Conservation (phyloP, 2,113 vertebrate genomes). For the Nycticryphes semicollaris region DNA sequence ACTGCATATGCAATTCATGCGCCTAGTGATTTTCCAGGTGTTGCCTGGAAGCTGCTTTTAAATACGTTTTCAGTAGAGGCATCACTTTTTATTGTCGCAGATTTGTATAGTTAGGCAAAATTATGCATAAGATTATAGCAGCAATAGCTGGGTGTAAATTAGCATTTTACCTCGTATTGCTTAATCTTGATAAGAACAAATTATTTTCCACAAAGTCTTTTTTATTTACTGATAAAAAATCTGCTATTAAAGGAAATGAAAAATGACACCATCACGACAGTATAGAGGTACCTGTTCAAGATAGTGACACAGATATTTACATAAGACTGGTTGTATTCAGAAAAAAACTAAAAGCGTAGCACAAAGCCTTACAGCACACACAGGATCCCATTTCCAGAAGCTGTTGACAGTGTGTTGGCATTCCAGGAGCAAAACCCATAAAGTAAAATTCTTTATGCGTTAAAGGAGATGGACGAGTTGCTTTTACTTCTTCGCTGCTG, state of each 20-base stretch:
- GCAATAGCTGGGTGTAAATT: not conserved
- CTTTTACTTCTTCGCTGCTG: not conserved
- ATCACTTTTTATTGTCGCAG: not conserved
- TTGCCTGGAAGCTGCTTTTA: not conserved
- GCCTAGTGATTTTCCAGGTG: not conserved
- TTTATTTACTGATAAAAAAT: not conserved
- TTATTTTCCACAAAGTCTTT: not conserved
- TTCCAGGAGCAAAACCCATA: not conserved
- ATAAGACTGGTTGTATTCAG: not conserved
- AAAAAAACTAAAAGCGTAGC: not conserved
- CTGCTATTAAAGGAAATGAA: not conserved
- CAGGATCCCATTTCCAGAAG: not conserved
- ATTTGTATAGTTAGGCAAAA: not conserved
- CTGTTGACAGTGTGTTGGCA: not conserved
- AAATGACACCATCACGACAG: not conserved
- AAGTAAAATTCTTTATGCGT: not conserved
- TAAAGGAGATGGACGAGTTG: not conserved
- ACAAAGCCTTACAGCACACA: not conserved
- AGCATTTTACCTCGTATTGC: not conserved
- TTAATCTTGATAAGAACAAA: not conserved
- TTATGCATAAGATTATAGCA: not conserved
- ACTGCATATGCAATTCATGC: not conserved
- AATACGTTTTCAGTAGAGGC: not conserved
- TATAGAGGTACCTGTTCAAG: not conserved
- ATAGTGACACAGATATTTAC: not conserved